Conservation (phyloP, 2,797 vertebrate species). For the Scolopax rusticola region DNA sequence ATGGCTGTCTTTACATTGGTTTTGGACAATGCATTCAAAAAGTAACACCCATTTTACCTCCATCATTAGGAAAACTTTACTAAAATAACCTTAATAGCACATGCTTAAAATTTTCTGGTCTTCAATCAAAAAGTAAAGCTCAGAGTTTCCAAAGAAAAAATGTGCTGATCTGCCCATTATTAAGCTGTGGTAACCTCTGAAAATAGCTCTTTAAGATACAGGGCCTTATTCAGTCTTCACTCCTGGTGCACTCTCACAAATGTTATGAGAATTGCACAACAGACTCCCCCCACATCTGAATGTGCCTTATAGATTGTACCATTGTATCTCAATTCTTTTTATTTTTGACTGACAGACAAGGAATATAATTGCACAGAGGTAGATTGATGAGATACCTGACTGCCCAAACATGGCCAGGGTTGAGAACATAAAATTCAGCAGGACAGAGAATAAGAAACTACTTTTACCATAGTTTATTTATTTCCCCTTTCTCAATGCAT, state of each 20-base stretch:
- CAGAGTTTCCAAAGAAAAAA: background rate
- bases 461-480: background rate
- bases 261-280: background rate
- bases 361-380: background rate
- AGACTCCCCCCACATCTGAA: background rate
- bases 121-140: background rate
- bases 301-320: background rate
- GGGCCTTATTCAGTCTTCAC: background rate
- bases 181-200: background rate
- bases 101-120: background rate
- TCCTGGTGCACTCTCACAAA: background rate
- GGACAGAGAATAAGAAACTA: background rate
- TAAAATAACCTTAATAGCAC: slow-evolving; percentile 3
- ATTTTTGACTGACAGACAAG: background rate
- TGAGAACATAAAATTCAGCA: background rate
- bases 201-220: background rate
- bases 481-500: background rate
- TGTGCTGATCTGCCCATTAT: slow-evolving; percentile 5
- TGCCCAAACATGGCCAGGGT: rapidly evolving
- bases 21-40: slow-evolving; percentile 46
- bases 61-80: slow-evolving; percentile 30
- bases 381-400: background rate
- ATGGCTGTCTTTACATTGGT: background rate
- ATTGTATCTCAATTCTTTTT: background rate
- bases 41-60: background rate